Evolutionary conservation across 2,797 vertebrate genomes (phyloP).

Genomic region (Rhinogobio ventralis): DNA sequence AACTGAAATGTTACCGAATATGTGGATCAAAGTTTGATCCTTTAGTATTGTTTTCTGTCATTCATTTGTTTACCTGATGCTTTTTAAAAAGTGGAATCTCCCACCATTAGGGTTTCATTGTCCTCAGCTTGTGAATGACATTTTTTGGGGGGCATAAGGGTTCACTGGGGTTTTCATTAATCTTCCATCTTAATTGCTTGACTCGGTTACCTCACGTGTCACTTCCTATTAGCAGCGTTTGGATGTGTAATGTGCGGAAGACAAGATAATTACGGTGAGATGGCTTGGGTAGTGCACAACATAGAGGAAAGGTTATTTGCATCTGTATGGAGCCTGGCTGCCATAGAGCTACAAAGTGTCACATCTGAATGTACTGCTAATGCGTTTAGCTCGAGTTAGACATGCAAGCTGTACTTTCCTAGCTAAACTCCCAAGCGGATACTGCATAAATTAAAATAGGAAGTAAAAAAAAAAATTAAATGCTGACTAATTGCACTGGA

Average conservation of each 20-base stretch:
- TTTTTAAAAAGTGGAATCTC: neutral
- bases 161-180: slow-evolving; percentile 67
- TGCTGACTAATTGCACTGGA: slow-evolving; percentile 8
- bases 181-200: slow-evolving; percentile 71
- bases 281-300: slow-evolving; percentile 57
- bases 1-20: neutral
- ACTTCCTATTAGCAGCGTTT: slow-evolving; percentile 63
- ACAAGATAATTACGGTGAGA: slow-evolving; percentile 75
- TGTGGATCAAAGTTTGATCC: neutral
- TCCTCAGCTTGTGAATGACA: slow-evolving; percentile 55
- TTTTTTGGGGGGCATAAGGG: slow-evolving; percentile 64
- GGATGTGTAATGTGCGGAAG: slow-evolving; percentile 66
- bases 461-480: neutral
- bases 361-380: slow-evolving; percentile 41
- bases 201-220: slow-evolving; percentile 70
- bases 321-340: slow-evolving; percentile 58
- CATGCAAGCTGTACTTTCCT: slow-evolving; percentile 11
- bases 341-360: slow-evolving; percentile 30
- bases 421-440: slow-evolving; percentile 45
- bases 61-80: slow-evolving; percentile 1
- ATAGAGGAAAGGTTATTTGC: slow-evolving; percentile 58
- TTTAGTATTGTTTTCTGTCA: neutral
- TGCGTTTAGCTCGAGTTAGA: slow-evolving; percentile 35
- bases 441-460: slow-evolving; percentile 36
- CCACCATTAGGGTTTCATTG: slow-evolving; percentile 6